A percentile compares a stretch with the other conserved stretches of the same genome.
These are phyloP conservation scores for Bugulina stolonifera DNA, from an alignment of 2,888 invertebrate species.

Conservation along the genomic window DNA sequence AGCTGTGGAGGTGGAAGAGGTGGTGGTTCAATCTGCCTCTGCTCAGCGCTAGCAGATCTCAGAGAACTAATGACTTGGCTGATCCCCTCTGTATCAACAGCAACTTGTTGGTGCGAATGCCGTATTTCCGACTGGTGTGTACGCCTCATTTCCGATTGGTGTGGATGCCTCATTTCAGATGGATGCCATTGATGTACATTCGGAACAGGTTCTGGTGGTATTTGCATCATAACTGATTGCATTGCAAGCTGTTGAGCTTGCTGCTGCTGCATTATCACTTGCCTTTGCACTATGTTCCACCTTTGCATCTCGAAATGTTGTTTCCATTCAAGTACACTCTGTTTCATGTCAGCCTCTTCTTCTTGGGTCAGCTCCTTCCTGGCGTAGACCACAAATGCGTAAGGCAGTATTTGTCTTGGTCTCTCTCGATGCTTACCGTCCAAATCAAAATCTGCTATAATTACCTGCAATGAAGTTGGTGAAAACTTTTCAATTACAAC, in stretches of 20 bases:
- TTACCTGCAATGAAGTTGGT: neutral
- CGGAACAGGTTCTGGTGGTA: neutral
- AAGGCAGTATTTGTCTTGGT: slow-evolving; percentile 14
- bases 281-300: neutral
- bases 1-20: neutral
- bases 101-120: neutral
- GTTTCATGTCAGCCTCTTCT: neutral
- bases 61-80: neutral
- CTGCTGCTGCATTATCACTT: neutral
- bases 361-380: neutral
- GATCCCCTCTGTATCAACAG: neutral
- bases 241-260: neutral
- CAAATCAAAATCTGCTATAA: neutral
- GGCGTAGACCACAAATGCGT: neutral
- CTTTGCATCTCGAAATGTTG: neutral
- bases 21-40: neutral
- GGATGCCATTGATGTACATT: neutral
- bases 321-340: slow-evolving; percentile 11
- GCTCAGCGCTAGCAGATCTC: neutral
- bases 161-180: neutral
- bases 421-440: neutral
- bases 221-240: neutral
- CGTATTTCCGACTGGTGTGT: neutral
- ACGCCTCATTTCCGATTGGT: neutral
- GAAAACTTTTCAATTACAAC: too few species aligned